Conservation (phyloP, 2,113 vertebrate genomes). For the Dolichallabes microphthalmus region DNA sequence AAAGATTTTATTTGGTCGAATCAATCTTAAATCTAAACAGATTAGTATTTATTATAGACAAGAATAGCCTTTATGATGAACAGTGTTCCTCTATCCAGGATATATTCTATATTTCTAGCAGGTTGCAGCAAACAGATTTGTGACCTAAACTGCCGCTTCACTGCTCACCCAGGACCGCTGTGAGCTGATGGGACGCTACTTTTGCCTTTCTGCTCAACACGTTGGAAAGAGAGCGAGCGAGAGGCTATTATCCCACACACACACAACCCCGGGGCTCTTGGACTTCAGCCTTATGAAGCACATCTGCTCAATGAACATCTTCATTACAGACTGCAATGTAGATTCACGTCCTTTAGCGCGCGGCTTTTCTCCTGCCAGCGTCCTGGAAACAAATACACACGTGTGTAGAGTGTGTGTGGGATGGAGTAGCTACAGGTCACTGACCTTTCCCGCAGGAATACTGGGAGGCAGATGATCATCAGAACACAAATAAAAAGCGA, state of each 20-base stretch:
- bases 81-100: no score
- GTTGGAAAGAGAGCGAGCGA: conserved; percentile 18
- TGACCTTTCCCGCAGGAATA: not conserved
- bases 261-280: conserved; percentile 22
- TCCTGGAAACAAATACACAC: not conserved
- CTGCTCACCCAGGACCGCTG: not conserved
- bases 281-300: conserved; percentile 36
- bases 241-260: conserved; percentile 16
- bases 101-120: not conserved
- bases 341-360: conserved; percentile 40
- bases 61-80: no score
- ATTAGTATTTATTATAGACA: not conserved
- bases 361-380: not conserved
- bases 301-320: conserved; percentile 34
- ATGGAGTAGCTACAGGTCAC: not conserved
- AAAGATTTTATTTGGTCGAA: not conserved
- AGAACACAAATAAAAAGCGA: not conserved
- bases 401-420: not conserved
- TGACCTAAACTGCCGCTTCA: not conserved
- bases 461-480: not conserved
- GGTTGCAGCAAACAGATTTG: not conserved
- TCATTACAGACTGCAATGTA: conserved; percentile 40
- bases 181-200: not conserved
- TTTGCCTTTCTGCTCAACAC: not conserved
- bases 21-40: not conserved